Conservation (phyloP, 2,888 invertebrate genomes). For the Aromia moschata region DNA sequence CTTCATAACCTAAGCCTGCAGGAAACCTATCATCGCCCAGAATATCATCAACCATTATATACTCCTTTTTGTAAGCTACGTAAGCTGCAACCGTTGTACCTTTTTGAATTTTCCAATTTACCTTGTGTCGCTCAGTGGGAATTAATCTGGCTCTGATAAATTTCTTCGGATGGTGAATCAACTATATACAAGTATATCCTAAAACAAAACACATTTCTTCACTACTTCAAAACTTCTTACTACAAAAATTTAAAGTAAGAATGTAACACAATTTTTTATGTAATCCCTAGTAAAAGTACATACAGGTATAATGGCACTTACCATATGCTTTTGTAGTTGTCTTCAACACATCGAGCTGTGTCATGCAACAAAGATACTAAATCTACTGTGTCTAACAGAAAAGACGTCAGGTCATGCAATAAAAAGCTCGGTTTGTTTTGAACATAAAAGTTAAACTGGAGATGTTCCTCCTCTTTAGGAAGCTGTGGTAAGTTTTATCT, state of each 20-base stretch:
- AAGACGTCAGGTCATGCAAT: constrained; percentile 58
- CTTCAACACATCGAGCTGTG: constrained; percentile 68
- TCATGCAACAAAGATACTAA: constrained; percentile 67
- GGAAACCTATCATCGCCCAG: constrained; percentile 68
- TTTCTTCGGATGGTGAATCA: constrained; percentile 66
- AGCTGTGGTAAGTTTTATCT: constrained; percentile 37
- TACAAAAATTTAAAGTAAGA: no score
- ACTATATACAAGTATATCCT: constrained; percentile 70
- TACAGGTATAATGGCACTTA: no score
- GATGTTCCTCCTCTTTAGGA: constrained; percentile 47
- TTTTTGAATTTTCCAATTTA: constrained; percentile 68
- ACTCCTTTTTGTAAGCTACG: constrained; percentile 68
- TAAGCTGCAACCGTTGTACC: constrained; percentile 68
- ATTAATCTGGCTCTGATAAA: constrained; percentile 66
- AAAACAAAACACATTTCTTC: constrained; percentile 8
- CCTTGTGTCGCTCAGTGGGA: constrained; percentile 64
- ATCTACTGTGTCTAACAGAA: constrained; percentile 68
- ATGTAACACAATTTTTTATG: no score
- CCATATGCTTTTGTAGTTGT: constrained; percentile 68
- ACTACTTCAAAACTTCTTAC: no score
- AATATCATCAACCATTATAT: constrained; percentile 67
- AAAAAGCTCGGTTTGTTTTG: constrained; percentile 59
- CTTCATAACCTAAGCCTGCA: constrained; percentile 64
- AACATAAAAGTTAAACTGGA: constrained; percentile 57
- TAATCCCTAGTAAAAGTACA: no score